Conservation (phyloP, 2,888 invertebrate genomes). For the Caenorhabditis zanzibari region DNA sequence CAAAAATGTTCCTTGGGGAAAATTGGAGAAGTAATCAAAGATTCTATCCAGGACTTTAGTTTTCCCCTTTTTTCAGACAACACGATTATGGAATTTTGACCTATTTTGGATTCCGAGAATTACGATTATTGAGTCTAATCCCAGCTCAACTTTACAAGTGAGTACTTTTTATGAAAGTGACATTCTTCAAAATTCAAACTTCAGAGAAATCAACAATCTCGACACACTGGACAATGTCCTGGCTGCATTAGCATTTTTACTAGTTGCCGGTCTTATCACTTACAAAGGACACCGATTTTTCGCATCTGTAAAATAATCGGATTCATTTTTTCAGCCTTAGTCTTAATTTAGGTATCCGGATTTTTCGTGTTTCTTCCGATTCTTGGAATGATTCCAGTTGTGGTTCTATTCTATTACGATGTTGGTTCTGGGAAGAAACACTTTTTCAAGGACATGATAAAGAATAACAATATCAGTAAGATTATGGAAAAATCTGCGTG, state of each 20-base stretch:
- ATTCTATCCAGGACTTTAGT: background rate
- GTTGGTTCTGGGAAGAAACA: slow-evolving; percentile 33
- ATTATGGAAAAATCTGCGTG: slow-evolving; percentile 36
- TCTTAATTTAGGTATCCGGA: slow-evolving; percentile 31
- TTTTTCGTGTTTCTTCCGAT: slow-evolving; percentile 52
- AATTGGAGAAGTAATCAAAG: background rate
- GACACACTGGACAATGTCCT: slow-evolving; percentile 40
- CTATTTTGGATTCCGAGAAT: slow-evolving; percentile 35
- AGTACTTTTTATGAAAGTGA: background rate
- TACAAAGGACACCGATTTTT: slow-evolving; percentile 50
- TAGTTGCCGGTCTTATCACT: slow-evolving; percentile 46
- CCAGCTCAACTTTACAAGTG: slow-evolving; percentile 53
- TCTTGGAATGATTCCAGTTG: slow-evolving; percentile 46
- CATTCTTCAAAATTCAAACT: background rate
- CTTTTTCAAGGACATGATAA: slow-evolving; percentile 28
- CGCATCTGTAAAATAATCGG: slow-evolving; percentile 23
- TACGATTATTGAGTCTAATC: slow-evolving; percentile 40
- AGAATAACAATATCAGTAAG: slow-evolving; percentile 31
- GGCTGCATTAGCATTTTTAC: slow-evolving; percentile 19
- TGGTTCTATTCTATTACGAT: slow-evolving; percentile 36
- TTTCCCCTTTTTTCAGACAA: slow-evolving; percentile 12
- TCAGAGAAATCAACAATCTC: slow-evolving; percentile 40
- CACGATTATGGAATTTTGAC: slow-evolving; percentile 24
- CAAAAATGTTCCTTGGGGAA: background rate
- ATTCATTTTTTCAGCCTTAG: background rate